phyloP scores from a whole-genome alignment of 2,888 invertebrate species.

The Gisinianus flammeolus region DNA sequence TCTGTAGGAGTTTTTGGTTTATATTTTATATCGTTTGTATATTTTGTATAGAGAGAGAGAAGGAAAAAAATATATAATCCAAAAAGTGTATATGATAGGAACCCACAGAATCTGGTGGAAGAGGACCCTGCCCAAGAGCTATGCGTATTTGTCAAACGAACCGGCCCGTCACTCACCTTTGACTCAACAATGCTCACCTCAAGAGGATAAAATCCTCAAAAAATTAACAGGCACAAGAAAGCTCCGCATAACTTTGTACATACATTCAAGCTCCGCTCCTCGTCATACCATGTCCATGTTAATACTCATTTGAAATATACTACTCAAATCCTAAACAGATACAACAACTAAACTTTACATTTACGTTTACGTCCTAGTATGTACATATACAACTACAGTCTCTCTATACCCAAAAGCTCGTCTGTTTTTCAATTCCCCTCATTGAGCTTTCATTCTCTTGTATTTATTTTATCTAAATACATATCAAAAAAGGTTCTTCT shows the following conservation, averaged over 20 bases:
- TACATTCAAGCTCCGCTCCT: constrained; percentile 12
- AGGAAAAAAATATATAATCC: too few relatives aligned
- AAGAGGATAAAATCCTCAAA: constrained; percentile 39
- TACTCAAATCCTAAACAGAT: too few relatives aligned
- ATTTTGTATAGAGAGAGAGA: too few relatives aligned
- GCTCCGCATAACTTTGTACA: constrained; percentile 21
- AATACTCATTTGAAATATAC: too few relatives aligned
- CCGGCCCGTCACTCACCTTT: constrained; percentile 43
- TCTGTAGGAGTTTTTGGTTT: too few relatives aligned
- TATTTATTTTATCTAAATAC: background rate
- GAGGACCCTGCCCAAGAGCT: constrained; percentile 27
- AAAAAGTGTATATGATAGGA: constrained; percentile 4
- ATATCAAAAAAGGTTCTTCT: background rate
- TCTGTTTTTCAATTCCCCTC: background rate
- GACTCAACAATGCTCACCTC: constrained; percentile 28
- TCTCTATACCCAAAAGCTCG: background rate
- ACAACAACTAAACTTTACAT: too few relatives aligned
- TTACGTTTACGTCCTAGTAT: too few relatives aligned
- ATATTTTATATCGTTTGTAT: too few relatives aligned
- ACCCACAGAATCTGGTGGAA: constrained; percentile 18
- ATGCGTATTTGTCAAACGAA: constrained; percentile 45
- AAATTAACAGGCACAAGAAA: constrained; percentile 41
- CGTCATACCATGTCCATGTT: background rate
- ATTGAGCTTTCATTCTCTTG: background rate
- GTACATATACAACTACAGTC: too few relatives aligned